These are phyloP conservation scores for Laupala kohalensis DNA, from an alignment of 1,140 invertebrate species.

Conservation along the genomic window DNA sequence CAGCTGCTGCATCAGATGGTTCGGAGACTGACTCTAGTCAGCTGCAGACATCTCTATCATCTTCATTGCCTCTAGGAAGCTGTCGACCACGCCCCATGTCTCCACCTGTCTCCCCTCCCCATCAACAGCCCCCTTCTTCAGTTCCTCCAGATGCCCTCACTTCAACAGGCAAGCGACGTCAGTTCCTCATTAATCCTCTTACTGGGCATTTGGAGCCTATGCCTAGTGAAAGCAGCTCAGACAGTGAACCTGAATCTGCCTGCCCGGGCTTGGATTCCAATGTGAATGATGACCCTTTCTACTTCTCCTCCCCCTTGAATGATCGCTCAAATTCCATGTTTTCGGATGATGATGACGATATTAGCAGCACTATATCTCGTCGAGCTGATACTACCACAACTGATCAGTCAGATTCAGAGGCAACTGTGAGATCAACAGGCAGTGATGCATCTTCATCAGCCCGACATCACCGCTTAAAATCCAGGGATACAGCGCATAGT, in stretches of 20 bases:
- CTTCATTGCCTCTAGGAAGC: neutral
- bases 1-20: neutral
- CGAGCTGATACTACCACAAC: slow-evolving; percentile 37
- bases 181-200: slow-evolving; percentile 75
- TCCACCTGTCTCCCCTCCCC: neutral
- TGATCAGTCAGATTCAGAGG: slow-evolving; percentile 50
- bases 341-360: slow-evolving; percentile 26
- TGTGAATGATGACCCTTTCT: slow-evolving; percentile 35
- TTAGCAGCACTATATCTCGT: slow-evolving; percentile 31
- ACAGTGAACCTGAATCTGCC: slow-evolving; percentile 27
- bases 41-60: neutral
- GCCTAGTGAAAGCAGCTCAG: slow-evolving; percentile 46
- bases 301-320: slow-evolving; percentile 36
- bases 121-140: slow-evolving; percentile 10
- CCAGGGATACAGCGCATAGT: slow-evolving; percentile 15
- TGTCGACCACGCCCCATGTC: neutral
- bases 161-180: slow-evolving; percentile 42
- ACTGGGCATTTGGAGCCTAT: slow-evolving; percentile 74
- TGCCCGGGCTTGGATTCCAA: slow-evolving; percentile 31
- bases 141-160: slow-evolving; percentile 22
- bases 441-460: slow-evolving; percentile 27
- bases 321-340: slow-evolving; percentile 45
- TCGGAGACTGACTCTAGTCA: neutral
- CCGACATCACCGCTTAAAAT: slow-evolving; percentile 8
- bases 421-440: slow-evolving; percentile 37